Evolutionary conservation across 2,797 vertebrate species (phyloP), one percentile per base, ranked within the genome.

Genomic region (Lacerta viridis): DNA sequence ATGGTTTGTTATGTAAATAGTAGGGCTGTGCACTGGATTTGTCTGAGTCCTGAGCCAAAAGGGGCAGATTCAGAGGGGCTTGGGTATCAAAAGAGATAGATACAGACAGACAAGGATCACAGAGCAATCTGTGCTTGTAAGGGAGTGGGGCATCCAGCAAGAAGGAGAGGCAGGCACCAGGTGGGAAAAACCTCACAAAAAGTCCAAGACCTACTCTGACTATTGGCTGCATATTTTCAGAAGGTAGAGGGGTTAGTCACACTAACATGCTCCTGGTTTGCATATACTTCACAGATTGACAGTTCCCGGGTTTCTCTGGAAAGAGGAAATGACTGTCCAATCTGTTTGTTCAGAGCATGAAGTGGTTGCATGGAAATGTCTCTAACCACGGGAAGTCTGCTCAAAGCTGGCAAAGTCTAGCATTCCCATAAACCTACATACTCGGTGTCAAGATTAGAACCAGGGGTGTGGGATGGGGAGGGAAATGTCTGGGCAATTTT

Each of bases 401-500:
- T 68, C 55, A 7, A 61, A 75, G 29, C 5, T 50, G 85, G 68
- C 59, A 84, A 89, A 88, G 29, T 85, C 81, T 87, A 87, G 50
- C 17, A 72, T 33, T 76, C 66, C 74, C 80, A 20, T 80, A 75
- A 92, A 80, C 50, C n/a, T 1, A 3, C 59, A 80, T 46, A 20
- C 64, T 89, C 83, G 33, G 86, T 61, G 43, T 91, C 87, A 93
- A 87, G 66, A 23, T 18, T 23, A 23, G 61, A 64, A 23, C 18
- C 0, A 23, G 7, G n/a, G 81, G 93, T 80, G 89, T 78, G 23
- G 75, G 5, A 7, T 43, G 81, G 92, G 84, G 90, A 78, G 29
- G 76, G 7, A 79, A 91, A 91, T 84, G 93, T 92, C 89, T 88
- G 90, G 89, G 89, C 88, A 93, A 91, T 92, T 92, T 78, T 90